A percentile compares a stretch with the other conserved stretches of the same genome.
These are phyloP conservation scores for Monodelphis domestica DNA, from an alignment of 2,797 vertebrate genomes.

Conservation along the genomic window DNA sequence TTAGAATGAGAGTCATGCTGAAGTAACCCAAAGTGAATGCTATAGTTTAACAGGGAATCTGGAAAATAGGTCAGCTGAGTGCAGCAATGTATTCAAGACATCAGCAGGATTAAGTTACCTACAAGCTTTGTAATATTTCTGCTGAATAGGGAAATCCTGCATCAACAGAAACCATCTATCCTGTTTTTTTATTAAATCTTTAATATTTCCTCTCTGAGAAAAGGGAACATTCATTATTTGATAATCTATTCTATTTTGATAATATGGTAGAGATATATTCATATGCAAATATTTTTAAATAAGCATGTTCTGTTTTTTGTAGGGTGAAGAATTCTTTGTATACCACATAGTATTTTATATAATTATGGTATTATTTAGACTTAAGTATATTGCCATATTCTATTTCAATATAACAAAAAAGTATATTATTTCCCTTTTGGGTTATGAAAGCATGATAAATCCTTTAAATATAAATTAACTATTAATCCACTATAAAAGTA, in stretches of 20 bases:
- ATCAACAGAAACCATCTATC: not conserved
- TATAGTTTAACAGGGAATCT: conserved; percentile 11
- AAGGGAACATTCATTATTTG: not conserved
- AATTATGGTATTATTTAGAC: not conserved
- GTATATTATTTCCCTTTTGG: not conserved
- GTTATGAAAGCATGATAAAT: not conserved
- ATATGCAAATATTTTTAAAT: not conserved
- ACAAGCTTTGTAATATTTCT: conserved; percentile 46
- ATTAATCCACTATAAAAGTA: conserved; percentile 66
- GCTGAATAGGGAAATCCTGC: conserved; percentile 44
- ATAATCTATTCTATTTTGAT: not conserved
- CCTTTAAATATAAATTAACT: conserved; percentile 54
- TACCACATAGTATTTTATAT: not conserved
- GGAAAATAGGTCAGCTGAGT: conserved; percentile 42
- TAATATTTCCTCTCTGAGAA: conserved; percentile 36
- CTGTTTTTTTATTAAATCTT: conserved; percentile 29
- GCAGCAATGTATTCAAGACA: conserved; percentile 1
- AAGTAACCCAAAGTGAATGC: conserved; percentile 15
- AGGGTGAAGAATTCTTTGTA: not conserved
- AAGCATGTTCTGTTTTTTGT: not conserved
- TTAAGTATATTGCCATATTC: not conserved
- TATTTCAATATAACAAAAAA: not conserved
- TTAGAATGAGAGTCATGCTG: not conserved
- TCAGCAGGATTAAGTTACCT: conserved; percentile 26
- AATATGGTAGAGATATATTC: not conserved